Base-by-base conservation (phyloP, 2,113 vertebrate genomes). In the Upupa epops region DNA sequence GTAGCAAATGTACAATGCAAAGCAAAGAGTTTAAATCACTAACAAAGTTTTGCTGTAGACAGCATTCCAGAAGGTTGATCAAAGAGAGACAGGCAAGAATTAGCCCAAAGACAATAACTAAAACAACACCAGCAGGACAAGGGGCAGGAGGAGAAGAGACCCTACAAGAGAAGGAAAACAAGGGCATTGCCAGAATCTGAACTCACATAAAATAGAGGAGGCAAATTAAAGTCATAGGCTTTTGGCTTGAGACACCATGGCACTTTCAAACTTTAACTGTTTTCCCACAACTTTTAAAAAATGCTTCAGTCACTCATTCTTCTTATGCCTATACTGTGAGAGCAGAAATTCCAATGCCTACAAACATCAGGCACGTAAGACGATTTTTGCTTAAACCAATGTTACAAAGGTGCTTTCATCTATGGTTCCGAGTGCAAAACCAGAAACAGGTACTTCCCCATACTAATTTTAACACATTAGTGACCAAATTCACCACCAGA, bases 1-100 rank as follows among this genome's bases (percentile, higher is more conserved):
- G 76, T 70, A 90, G 51, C 83, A 90, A 93, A 92, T 34, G 76
- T 75, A 90, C 65, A 86, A 82, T n/a, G 77, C 83, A 94, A 90
- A 88, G 34, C 2, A 0, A 78, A 78, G 66, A 55, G 79, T 31
- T 58, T 12, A 75, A 86, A 68, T 42, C 58, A 61, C 63, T 31
- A 69, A n/a, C 42, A 28, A 93, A 81, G 81, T 64, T 91, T 60
- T 81, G 58, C 28, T 46, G 49, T 32, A 81, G 58, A 73, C 55
- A 90, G 20, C n/a, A 74, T n/a, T 86, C 51, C 73, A 88, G 17
- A 11, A 4, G 25, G 5, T 46, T 11, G 16, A n/a, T n/a, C n/a
- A n/a, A 83, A 83, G 13, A 55, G 25, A 46, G 31, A 76, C 49
- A 83, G 36, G 68, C 1, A 80, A 52, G 37, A 89, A 88, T 28